Conservation (phyloP, 2,888 invertebrate species). For the Dryadula phaetusa region DNA sequence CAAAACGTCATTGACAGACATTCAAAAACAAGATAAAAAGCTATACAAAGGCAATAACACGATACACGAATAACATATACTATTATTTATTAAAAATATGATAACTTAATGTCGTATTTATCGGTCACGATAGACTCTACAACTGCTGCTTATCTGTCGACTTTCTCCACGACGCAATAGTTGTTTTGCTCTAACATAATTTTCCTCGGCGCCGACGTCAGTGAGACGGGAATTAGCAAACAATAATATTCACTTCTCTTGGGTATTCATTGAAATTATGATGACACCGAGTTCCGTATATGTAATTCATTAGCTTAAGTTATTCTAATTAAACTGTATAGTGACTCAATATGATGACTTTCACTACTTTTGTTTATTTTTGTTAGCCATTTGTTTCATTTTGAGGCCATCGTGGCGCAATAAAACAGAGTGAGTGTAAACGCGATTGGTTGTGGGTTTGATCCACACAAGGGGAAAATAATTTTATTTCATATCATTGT, state of each 20-base stretch:
- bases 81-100: constrained; percentile 12
- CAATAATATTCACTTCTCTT: constrained; percentile 20
- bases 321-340: neutral
- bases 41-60: neutral
- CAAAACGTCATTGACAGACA: neutral
- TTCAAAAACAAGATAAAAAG: neutral
- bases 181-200: constrained; percentile 9
- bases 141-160: constrained; percentile 28
- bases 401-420: no score
- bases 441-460: no score
- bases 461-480: no score
- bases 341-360: neutral
- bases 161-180: constrained; percentile 26
- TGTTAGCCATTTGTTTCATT: neutral
- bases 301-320: constrained; percentile 2
- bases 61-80: neutral
- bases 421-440: no score
- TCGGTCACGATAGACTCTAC: constrained; percentile 19
- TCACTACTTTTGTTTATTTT: constrained; percentile 7
- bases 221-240: constrained; percentile 17
- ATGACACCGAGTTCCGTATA: constrained; percentile 4
- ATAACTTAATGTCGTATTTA: constrained; percentile 4
- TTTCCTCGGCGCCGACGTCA: constrained; percentile 21
- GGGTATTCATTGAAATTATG: constrained; percentile 5
- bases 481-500: no score